Base-by-base conservation (phyloP, 1,140 invertebrate species). In the Conus ventricosus region DNA sequence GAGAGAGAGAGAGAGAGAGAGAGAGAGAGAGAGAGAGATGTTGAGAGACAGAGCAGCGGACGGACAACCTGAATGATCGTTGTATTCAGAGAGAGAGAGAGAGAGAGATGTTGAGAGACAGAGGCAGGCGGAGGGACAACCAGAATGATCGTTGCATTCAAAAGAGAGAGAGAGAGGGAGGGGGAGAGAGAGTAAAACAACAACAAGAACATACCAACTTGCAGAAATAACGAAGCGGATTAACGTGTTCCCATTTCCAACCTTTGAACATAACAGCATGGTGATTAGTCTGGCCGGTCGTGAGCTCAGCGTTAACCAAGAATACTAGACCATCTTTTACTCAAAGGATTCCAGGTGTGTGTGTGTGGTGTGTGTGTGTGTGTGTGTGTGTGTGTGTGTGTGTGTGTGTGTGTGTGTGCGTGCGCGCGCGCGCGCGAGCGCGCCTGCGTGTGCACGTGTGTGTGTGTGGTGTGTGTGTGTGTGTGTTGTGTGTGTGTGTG, bases 401-500 rank as follows among this genome's bases (percentile, higher is more conserved):
- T 51, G 81, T 83, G 51, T 83, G 54, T 83, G 54, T 83, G 54
- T 7, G 81, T 83, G 51, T 7, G 81, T 83, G 81, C 54, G 81
- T 83, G 51, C 54, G 54, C 55, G 81, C 54, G 81, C 55, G 81
- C 54, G 81, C 55, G 81, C 10, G 81, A 7, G 81, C 5, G 81
- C 5, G 81, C n/a, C n/a, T n/a, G n/a, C n/a, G n/a, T n/a, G n/a
- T n/a, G n/a, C n/a, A n/a, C 55, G 20, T 51, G 81, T 83, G 81
- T 83, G 81, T 39, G 81, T 10, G 71, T n/a, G 4, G 71, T 6
- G 71, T 75, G 71, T 4, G 71, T 75, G 71, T 75, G 71, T 75
- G 71, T 75, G 71, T 75, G 17, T n/a, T 83, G 81, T 51, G 54
- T 83, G 81, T 51, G n/a, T 83, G 81, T 51, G 81, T 83, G 51